phyloP scores from a whole-genome alignment of 2,888 invertebrate genomes.

The Apodemia mormo region DNA sequence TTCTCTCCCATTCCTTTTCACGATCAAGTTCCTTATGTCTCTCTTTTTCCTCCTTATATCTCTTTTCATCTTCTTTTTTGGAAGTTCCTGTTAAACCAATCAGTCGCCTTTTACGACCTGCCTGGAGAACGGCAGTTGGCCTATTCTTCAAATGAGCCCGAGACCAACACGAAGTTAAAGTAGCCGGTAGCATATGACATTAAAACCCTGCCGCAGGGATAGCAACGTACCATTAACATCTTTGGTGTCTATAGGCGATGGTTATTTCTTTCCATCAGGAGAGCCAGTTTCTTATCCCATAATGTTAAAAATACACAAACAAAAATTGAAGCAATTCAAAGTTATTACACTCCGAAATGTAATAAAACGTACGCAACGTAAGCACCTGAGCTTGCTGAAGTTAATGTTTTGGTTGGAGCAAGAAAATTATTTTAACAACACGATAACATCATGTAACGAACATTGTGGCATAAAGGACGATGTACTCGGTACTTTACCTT shows the following conservation, averaged over 20 bases:
- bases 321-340: no score
- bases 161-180: no score
- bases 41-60: conserved; percentile 66
- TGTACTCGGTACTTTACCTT: background rate
- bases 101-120: no score
- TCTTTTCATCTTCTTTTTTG: conserved; percentile 70
- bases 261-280: no score
- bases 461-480: background rate
- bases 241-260: no score
- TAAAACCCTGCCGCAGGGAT: no score
- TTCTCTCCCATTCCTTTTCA: conserved; percentile 76
- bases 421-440: background rate
- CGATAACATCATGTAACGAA: conserved; percentile 1
- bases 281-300: no score
- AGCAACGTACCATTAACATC: no score
- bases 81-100: conserved; percentile 78
- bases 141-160: no score
- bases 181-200: no score
- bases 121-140: no score
- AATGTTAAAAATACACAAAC: no score
- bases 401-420: conserved; percentile 2
- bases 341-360: background rate
- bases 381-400: background rate
- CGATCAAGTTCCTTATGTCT: conserved; percentile 79
- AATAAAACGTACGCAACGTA: background rate